phyloP scores from a whole-genome alignment of 2,888 invertebrate genomes.

The Halictus quadricinctus region DNA sequence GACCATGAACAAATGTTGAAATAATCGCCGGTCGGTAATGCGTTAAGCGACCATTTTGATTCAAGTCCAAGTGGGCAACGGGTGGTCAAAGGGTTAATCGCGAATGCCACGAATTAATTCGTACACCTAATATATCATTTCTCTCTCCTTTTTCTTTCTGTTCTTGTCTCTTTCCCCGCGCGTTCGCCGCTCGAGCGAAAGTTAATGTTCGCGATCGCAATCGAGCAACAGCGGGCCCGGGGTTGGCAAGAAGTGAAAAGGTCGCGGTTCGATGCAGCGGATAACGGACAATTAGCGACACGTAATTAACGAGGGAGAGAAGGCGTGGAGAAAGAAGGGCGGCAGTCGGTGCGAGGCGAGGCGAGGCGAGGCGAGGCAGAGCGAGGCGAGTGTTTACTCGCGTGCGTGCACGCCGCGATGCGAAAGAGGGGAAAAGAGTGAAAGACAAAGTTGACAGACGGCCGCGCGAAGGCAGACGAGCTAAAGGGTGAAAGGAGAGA shows the following conservation, averaged over 20 bases:
- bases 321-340: constrained; percentile 22
- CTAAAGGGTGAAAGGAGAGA: constrained; percentile 43
- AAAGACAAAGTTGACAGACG: constrained; percentile 53
- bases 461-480: constrained; percentile 42
- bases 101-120: background rate
- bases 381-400: constrained; percentile 34
- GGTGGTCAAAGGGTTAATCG: too few relatives aligned
- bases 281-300: constrained; percentile 62
- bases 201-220: constrained; percentile 32
- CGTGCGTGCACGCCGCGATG: constrained; percentile 33
- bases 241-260: constrained; percentile 42
- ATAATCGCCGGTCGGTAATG: too few relatives aligned
- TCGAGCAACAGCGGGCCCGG: background rate
- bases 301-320: constrained; percentile 57
- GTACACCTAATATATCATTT: background rate
- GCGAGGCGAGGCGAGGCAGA: constrained; percentile 7
- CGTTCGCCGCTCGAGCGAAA: constrained; percentile 6
- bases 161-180: background rate
- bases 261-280: constrained; percentile 55
- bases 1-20: too few relatives aligned
- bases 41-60: background rate
- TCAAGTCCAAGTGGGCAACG: background rate
- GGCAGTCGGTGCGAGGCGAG: constrained; percentile 4
- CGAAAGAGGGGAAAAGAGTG: constrained; percentile 25
- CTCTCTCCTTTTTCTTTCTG: background rate